Percentiles rank a stretch among this genome's conserved stretches.
Evolutionary conservation across 2,888 invertebrate species (phyloP).

Genomic region (Cosmorhoe ocellata): DNA sequence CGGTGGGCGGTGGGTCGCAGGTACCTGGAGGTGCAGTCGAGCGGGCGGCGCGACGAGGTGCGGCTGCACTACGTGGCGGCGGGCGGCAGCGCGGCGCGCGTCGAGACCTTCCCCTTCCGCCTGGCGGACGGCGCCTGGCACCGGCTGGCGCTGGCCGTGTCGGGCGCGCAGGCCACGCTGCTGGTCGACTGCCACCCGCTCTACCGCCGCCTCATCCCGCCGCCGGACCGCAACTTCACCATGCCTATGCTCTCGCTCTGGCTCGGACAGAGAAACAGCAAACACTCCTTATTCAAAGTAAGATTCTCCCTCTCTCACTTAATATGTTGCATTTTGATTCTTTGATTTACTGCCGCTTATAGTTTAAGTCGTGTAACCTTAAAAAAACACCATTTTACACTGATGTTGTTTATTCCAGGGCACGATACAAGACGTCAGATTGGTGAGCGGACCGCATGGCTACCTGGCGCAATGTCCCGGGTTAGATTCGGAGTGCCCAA

Average conservation of each 20-base stretch:
- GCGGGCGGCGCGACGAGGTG: constrained; percentile 93
- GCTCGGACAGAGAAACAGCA: constrained; percentile 93
- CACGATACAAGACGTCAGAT: constrained; percentile 92
- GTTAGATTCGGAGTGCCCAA: constrained; percentile 93
- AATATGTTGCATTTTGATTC: too few species aligned
- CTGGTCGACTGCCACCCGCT: constrained; percentile 93
- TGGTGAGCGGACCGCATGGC: constrained; percentile 93
- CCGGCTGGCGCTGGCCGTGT: constrained; percentile 91
- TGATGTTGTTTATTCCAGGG: constrained; percentile 83
- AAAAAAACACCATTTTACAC: too few species aligned
- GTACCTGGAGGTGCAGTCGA: constrained; percentile 95
- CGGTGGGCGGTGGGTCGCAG: constrained; percentile 74
- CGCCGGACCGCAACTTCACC: constrained; percentile 89
- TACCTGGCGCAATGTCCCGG: constrained; percentile 93
- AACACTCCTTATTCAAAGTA: constrained; percentile 94
- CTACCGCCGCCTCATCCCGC: constrained; percentile 90
- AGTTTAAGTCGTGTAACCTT: too few species aligned
- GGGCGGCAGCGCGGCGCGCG: constrained; percentile 83
- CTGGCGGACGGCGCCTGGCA: constrained; percentile 95
- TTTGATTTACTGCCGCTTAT: too few species aligned
- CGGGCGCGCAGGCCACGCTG: constrained; percentile 91
- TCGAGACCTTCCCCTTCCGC: constrained; percentile 93
- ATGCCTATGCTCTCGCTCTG: constrained; percentile 89
- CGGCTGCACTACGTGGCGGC: constrained; percentile 91
- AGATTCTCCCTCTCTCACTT: constrained; percentile 9